These are phyloP conservation scores for Umimayanthus kanabou DNA, from an alignment of 92 coral and sea anemone species.

Conservation along the genomic window DNA sequence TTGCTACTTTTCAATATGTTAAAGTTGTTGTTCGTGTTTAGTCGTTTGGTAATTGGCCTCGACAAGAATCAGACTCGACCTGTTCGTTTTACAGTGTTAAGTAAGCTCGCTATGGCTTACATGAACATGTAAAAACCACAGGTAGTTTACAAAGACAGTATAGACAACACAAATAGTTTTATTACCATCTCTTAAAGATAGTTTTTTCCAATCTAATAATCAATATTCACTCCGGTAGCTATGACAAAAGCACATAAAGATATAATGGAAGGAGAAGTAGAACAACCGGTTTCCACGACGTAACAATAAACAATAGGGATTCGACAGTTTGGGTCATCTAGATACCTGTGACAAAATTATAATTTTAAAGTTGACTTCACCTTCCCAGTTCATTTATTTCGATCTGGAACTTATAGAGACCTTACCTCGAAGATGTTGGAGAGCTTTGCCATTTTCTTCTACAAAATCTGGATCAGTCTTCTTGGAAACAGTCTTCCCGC, in stretches of 20 bases:
- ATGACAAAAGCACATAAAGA: not conserved
- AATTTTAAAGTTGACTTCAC: not conserved
- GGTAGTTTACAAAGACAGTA: not conserved
- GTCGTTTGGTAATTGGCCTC: not conserved
- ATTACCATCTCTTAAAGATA: too few relatives aligned
- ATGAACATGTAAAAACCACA: not conserved
- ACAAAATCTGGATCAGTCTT: slow-evolving; percentile 56
- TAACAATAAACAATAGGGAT: not conserved
- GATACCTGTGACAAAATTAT: not conserved
- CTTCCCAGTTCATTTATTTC: not conserved
- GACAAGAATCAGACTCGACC: not conserved
- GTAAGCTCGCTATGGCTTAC: not conserved
- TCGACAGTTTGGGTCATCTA: not conserved
- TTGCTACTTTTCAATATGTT: not conserved
- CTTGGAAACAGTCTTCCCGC: not conserved
- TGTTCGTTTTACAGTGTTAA: not conserved
- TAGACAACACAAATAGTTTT: not conserved
- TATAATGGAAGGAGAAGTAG: not conserved
- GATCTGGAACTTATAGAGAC: not conserved
- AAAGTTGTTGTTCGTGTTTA: not conserved
- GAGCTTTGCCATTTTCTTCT: slow-evolving; percentile 65
- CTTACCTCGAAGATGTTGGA: slow-evolving; percentile 60
- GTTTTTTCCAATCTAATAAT: not conserved
- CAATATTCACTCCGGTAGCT: not conserved
- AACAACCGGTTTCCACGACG: not conserved